These are phyloP conservation scores for Sepioteuthis lessoniana DNA, from an alignment of 2,888 invertebrate genomes.

Conservation along the genomic window DNA sequence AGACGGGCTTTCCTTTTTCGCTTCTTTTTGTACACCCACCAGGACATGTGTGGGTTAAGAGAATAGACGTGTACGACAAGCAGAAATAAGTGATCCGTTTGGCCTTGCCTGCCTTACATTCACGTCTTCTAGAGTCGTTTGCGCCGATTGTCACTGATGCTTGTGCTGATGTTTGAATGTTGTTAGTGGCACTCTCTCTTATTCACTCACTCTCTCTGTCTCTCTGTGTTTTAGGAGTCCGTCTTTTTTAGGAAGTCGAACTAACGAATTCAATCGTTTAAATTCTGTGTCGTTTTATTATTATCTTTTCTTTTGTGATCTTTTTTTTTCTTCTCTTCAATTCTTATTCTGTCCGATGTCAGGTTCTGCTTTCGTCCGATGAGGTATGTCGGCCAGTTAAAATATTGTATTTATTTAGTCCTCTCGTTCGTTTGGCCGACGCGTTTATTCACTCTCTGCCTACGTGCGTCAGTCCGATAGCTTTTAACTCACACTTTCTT, in stretches of 20 bases:
- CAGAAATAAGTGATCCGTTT: background rate
- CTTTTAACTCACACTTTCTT: background rate
- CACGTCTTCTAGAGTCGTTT: background rate
- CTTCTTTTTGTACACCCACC: conserved; percentile 2
- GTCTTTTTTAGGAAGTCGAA: background rate
- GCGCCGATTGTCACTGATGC: too few relatives aligned
- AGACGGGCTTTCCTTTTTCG: background rate
- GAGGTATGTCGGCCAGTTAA: background rate
- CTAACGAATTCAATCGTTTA: background rate
- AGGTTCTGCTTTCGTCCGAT: background rate
- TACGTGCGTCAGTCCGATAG: conserved; percentile 23
- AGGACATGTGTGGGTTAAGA: background rate
- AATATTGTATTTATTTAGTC: background rate
- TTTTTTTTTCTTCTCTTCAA: too few relatives aligned
- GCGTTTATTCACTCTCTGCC: background rate
- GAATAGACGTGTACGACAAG: background rate
- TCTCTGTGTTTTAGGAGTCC: background rate
- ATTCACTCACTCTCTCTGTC: too few relatives aligned
- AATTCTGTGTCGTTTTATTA: background rate
- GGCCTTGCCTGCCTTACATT: background rate
- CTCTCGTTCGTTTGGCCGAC: background rate
- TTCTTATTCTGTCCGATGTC: conserved; percentile 15
- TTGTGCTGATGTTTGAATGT: background rate
- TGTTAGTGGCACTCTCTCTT: background rate
- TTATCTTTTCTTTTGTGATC: background rate